A percentile compares a stretch with the other conserved stretches of the same genome.
Evolutionary conservation across 1,140 invertebrate species (phyloP).

Genomic region (Drosophila rufa): DNA sequence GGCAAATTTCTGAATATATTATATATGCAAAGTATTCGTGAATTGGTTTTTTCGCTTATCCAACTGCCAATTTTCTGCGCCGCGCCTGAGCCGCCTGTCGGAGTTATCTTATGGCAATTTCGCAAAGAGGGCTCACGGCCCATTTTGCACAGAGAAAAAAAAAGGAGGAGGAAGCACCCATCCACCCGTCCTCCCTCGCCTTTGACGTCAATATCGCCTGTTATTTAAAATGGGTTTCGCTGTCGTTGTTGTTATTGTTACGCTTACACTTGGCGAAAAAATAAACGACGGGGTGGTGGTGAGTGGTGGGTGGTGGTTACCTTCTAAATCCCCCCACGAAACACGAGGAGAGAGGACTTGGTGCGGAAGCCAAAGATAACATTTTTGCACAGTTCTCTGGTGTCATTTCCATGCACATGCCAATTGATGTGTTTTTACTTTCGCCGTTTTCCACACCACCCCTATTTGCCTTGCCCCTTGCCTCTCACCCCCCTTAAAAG

Average conservation of each 20-base stretch:
- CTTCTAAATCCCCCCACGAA: conserved; percentile 51
- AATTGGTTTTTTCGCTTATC: conserved; percentile 85
- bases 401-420: conserved; percentile 83
- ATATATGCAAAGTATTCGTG: conserved; percentile 84
- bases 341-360: conserved; percentile 45
- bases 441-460: conserved; percentile 40
- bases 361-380: conserved; percentile 82
- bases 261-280: conserved; percentile 59
- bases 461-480: not conserved
- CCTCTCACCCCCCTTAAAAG: not conserved
- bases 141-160: conserved; percentile 63
- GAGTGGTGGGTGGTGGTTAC: conserved; percentile 2
- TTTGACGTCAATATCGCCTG: conserved; percentile 58
- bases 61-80: conserved; percentile 84
- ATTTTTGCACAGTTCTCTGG: conserved; percentile 83
- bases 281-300: conserved; percentile 4
- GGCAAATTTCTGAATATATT: conserved; percentile 80
- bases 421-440: conserved; percentile 83
- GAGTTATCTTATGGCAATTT: conserved; percentile 81
- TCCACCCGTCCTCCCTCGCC: conserved; percentile 16
- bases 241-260: conserved; percentile 67
- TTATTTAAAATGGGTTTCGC: conserved; percentile 74
- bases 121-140: conserved; percentile 52
- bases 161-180: not conserved
- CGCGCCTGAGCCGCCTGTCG: conserved; percentile 64